Conservation (phyloP, 2,797 vertebrate genomes). For the Nannoperca obscura region DNA sequence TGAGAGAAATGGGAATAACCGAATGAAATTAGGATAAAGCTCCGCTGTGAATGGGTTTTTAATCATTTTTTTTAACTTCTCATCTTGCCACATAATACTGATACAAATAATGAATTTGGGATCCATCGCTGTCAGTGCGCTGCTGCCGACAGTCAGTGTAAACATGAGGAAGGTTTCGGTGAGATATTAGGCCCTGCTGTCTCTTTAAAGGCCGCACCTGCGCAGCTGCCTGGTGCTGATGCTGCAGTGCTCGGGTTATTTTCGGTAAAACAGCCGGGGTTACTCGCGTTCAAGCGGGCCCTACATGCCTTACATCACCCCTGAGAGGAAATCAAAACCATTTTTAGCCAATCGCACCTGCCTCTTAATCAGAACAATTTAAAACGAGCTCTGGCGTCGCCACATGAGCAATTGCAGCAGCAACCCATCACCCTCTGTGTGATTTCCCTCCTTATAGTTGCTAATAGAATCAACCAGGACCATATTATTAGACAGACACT, state of each 20-base stretch:
- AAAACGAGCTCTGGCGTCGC: slow-evolving; percentile 37
- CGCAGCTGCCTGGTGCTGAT: slow-evolving; percentile 85
- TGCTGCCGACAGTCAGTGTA: slow-evolving; percentile 31
- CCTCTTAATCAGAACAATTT: slow-evolving; percentile 64
- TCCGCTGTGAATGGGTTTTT: neutral
- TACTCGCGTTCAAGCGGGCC: slow-evolving; percentile 87
- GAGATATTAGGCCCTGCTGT: slow-evolving; percentile 57
- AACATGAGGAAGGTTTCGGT: slow-evolving; percentile 51
- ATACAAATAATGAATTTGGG: neutral
- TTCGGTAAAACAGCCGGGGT: slow-evolving; percentile 87
- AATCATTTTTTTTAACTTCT: neutral
- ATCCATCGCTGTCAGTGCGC: neutral
- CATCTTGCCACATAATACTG: neutral
- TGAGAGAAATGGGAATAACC: slow-evolving; percentile 9
- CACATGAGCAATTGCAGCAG: slow-evolving; percentile 23
- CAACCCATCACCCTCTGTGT: neutral
- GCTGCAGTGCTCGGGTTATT: slow-evolving; percentile 90
- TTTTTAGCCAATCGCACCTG: slow-evolving; percentile 70
- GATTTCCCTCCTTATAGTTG: slow-evolving; percentile 1
- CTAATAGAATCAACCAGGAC: neutral
- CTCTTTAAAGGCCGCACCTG: slow-evolving; percentile 88
- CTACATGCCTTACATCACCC: slow-evolving; percentile 82
- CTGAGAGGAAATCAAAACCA: slow-evolving; percentile 72
- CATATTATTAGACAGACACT: neutral
- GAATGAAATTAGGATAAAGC: neutral